Conservation (phyloP, 2,888 invertebrate genomes). For the Drosophila mayaguana region DNA sequence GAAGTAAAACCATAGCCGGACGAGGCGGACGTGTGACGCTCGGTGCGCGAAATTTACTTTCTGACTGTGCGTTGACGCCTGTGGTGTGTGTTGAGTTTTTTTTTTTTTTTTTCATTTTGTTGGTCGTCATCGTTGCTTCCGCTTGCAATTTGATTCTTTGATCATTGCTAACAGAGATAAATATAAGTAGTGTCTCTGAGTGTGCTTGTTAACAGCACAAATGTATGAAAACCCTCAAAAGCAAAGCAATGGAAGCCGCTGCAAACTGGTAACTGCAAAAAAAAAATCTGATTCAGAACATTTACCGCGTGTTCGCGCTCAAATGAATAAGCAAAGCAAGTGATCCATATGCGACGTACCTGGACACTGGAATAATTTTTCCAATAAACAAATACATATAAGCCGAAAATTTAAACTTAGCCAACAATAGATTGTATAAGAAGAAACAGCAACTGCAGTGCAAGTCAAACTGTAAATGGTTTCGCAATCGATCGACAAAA, state of each 20-base stretch:
- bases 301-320: constrained; percentile 24
- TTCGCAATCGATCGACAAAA: constrained; percentile 43
- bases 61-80: constrained; percentile 36
- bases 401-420: constrained; percentile 36
- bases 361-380: constrained; percentile 13
- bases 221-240: constrained; percentile 11
- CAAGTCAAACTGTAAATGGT: constrained; percentile 46
- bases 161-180: constrained; percentile 3
- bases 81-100: constrained; percentile 32
- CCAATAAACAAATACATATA: constrained; percentile 5
- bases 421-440: constrained; percentile 28
- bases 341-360: constrained; percentile 15
- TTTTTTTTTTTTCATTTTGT: constrained; percentile 20
- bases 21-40: constrained; percentile 43
- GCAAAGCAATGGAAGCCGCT: constrained; percentile 10
- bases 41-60: constrained; percentile 41
- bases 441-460: constrained; percentile 19
- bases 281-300: constrained; percentile 15
- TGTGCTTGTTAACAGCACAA: constrained; percentile 33
- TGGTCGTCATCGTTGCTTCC: constrained; percentile 13
- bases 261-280: constrained; percentile 14
- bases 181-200: not conserved
- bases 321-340: constrained; percentile 7
- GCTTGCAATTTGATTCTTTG: constrained; percentile 40
- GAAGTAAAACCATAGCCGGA: constrained; percentile 45